phyloP scores from a whole-genome alignment of 2,113 vertebrate species.

The Meriones unguiculatus region DNA sequence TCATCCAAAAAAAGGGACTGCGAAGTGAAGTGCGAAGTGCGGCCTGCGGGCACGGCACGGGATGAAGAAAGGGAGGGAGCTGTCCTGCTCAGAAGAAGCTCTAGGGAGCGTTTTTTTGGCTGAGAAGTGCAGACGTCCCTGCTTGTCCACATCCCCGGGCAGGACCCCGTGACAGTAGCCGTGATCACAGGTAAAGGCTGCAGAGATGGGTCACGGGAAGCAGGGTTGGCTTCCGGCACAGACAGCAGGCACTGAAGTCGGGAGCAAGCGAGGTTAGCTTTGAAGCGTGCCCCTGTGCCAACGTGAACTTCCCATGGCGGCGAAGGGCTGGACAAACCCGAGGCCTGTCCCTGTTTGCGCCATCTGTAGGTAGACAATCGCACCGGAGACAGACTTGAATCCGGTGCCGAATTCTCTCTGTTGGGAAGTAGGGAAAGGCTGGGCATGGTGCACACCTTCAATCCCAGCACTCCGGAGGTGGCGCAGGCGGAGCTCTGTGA shows the following conservation, averaged over 20 bases:
- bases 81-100: neutral
- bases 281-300: neutral
- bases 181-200: constrained; percentile 23
- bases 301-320: neutral
- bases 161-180: neutral
- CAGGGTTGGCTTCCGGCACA: neutral
- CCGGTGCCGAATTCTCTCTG: neutral
- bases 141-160: neutral
- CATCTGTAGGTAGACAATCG: neutral
- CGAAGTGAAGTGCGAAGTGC: neutral
- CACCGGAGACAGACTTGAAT: neutral
- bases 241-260: neutral
- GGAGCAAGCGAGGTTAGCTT: neutral
- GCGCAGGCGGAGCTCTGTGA: neutral
- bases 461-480: neutral
- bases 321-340: neutral
- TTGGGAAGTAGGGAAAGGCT: neutral
- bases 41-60: neutral
- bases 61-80: neutral
- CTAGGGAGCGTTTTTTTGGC: neutral
- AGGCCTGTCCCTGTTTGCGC: neutral
- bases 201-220: neutral
- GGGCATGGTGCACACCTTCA: neutral
- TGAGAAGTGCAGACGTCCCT: neutral
- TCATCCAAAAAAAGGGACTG: neutral